Evolutionary conservation across 2,888 invertebrate genomes (phyloP).

Genomic region (Apodemia duryi): DNA sequence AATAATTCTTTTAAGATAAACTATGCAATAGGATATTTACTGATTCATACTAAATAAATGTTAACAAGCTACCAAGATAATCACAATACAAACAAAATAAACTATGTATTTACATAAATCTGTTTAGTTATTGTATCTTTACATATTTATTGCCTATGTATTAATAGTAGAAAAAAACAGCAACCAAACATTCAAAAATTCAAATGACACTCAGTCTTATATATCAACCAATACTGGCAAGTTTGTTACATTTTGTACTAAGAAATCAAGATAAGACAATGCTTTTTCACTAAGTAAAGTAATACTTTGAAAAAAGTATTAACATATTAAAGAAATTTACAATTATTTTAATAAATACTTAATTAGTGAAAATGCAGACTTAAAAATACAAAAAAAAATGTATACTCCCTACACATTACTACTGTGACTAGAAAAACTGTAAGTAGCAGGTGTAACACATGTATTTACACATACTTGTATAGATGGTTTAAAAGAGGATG

Average conservation of each 20-base stretch:
- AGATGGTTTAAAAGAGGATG: constrained; percentile 74
- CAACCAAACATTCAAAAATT: constrained; percentile 58
- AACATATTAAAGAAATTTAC: neutral
- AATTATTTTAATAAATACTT: constrained; percentile 8
- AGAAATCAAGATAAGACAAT: constrained; percentile 60
- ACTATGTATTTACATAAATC: constrained; percentile 27
- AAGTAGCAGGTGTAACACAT: constrained; percentile 75
- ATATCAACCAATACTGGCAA: constrained; percentile 79
- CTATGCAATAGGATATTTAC: constrained; percentile 1
- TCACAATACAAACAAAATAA: constrained; percentile 30
- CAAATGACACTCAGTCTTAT: constrained; percentile 78
- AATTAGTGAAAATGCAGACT: constrained; percentile 63
- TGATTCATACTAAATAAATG: constrained; percentile 12
- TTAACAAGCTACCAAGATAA: constrained; percentile 32
- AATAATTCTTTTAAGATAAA: neutral
- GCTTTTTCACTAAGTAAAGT: constrained; percentile 63
- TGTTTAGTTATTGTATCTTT: constrained; percentile 27
- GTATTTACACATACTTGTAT: constrained; percentile 77
- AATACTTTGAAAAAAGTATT: constrained; percentile 11
- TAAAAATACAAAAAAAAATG: constrained; percentile 30
- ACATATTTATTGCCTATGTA: constrained; percentile 44
- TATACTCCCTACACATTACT: constrained; percentile 58
- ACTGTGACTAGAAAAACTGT: constrained; percentile 78
- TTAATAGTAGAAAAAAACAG: constrained; percentile 58
- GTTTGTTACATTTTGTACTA: constrained; percentile 78